A percentile compares a stretch with the other conserved stretches of the same genome.
Conservation (phyloP, 2,113 vertebrate species). For the Lepisosteus osseus region DNA sequence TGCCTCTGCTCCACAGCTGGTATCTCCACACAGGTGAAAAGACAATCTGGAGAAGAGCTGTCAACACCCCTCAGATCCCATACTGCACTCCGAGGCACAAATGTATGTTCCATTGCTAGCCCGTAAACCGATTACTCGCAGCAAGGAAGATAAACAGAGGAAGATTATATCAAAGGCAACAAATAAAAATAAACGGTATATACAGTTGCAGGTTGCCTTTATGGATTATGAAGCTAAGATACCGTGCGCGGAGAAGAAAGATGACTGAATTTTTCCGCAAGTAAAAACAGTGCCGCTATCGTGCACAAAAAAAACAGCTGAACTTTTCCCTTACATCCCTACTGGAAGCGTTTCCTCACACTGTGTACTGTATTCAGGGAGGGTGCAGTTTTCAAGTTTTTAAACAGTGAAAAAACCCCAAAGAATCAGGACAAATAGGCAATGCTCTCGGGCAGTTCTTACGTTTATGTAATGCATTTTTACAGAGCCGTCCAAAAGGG, state of each 20-base stretch:
- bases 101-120: conserved; percentile 1
- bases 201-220: conserved; percentile 22
- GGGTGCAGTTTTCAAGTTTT: too few species aligned
- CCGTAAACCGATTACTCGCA: conserved; percentile 28
- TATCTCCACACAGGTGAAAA: conserved; percentile 34
- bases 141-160: conserved; percentile 20
- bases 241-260: background rate
- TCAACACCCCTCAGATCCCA: conserved; percentile 22
- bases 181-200: conserved; percentile 24
- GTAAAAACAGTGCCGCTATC: background rate
- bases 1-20: conserved; percentile 39
- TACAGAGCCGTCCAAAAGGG: too few species aligned
- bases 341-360: too few species aligned
- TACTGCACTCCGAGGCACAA: conserved; percentile 2
- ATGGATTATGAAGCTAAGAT: conserved; percentile 25
- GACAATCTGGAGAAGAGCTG: conserved; percentile 24
- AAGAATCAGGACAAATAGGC: too few species aligned
- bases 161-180: conserved; percentile 22
- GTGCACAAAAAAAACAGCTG: too few species aligned
- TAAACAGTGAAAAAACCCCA: too few species aligned
- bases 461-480: too few species aligned
- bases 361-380: too few species aligned
- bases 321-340: too few species aligned
- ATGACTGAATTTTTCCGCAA: conserved; percentile 1
- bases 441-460: too few species aligned